Evolutionary conservation across 2,797 vertebrate species (phyloP).

Genomic region (Malurus splendens): DNA sequence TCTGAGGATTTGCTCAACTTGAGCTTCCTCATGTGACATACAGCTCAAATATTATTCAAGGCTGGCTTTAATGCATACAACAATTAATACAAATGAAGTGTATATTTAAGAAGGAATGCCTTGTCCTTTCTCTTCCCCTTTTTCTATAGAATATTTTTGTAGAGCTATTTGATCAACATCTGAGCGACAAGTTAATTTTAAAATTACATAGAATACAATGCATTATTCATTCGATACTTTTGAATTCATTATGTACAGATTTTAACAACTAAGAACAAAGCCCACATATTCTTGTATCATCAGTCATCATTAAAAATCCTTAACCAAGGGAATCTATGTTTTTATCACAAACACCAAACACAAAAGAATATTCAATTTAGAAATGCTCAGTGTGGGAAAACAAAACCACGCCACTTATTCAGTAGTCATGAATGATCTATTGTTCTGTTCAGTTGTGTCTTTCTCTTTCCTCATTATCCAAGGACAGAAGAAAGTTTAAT

Average conservation of each 20-base stretch:
- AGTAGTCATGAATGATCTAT: background rate
- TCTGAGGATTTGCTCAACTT: background rate
- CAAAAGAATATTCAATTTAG: background rate
- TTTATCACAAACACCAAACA: background rate
- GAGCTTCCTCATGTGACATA: background rate
- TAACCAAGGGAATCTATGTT: background rate
- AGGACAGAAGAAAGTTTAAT: background rate
- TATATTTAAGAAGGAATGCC: background rate
- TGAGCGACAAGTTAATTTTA: background rate
- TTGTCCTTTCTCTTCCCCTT: background rate
- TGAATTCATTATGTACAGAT: background rate
- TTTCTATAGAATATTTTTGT: background rate
- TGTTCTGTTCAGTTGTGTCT: background rate
- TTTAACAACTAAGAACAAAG: slow-evolving; percentile 8
- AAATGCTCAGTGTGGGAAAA: background rate
- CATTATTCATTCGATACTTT: background rate
- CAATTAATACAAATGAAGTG: background rate
- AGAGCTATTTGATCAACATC: background rate
- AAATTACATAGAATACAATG: background rate
- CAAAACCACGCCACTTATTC: background rate
- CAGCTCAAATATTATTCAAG: background rate
- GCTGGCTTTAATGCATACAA: background rate
- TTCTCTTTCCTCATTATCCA: background rate
- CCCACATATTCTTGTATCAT: background rate
- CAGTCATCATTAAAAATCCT: background rate